Evolutionary conservation across 2,888 invertebrate genomes (phyloP).

Genomic region (Neuroscelio doddi): DNA sequence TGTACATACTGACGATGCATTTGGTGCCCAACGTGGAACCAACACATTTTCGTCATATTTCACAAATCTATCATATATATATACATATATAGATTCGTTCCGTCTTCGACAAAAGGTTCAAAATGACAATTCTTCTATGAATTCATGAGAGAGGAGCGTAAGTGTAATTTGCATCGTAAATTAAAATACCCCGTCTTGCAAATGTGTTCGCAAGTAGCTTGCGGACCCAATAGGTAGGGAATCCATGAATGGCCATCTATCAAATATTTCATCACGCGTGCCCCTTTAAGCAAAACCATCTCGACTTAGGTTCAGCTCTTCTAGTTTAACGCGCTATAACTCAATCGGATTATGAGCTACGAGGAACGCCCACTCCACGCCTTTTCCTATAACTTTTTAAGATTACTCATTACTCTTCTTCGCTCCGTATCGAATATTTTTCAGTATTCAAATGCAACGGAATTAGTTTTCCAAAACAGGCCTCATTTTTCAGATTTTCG

Average conservation of each 20-base stretch:
- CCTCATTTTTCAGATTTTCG: too few relatives aligned
- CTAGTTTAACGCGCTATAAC: slow-evolving; percentile 63
- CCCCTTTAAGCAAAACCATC: slow-evolving; percentile 17
- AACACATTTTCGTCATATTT: too few relatives aligned
- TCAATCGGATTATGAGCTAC: slow-evolving; percentile 66
- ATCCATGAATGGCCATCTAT: too few relatives aligned
- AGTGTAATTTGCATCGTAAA: slow-evolving; percentile 33
- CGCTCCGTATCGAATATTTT: background rate
- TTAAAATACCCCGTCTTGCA: slow-evolving; percentile 32
- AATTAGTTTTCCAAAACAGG: too few relatives aligned
- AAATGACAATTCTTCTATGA: slow-evolving; percentile 35
- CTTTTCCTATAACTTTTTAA: slow-evolving; percentile 59
- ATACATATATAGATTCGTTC: too few relatives aligned
- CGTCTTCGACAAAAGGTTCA: too few relatives aligned
- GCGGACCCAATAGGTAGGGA: slow-evolving; percentile 47
- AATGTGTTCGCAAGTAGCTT: slow-evolving; percentile 33
- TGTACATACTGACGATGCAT: too few relatives aligned
- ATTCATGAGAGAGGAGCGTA: too few relatives aligned
- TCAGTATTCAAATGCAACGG: background rate
- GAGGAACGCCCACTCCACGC: slow-evolving; percentile 60
- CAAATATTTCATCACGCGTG: slow-evolving; percentile 58
- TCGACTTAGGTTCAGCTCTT: slow-evolving; percentile 50
- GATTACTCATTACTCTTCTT: slow-evolving; percentile 33
- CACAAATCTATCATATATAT: too few relatives aligned
- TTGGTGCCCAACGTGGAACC: too few relatives aligned